A percentile compares a stretch with the other conserved stretches of the same genome.
Evolutionary conservation across 2,888 invertebrate genomes (phyloP).

Genomic region (Vesta saturnalis): DNA sequence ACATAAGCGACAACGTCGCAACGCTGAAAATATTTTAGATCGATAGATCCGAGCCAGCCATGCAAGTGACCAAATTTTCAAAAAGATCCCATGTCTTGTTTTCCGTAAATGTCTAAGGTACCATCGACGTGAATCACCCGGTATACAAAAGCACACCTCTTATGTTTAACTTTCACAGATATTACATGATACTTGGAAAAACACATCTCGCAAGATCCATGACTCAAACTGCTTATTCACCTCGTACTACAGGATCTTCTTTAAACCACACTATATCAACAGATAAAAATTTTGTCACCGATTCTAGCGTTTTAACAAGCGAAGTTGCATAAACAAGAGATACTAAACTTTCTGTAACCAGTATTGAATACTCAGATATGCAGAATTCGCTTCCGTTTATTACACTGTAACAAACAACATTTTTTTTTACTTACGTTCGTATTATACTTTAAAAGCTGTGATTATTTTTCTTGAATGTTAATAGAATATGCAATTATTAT

Average conservation of each 20-base stretch:
- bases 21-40: no score
- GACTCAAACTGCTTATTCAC: slow-evolving; percentile 26
- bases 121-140: no score
- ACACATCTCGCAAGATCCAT: slow-evolving; percentile 32
- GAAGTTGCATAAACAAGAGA: slow-evolving; percentile 34
- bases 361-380: slow-evolving; percentile 1
- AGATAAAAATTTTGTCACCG: slow-evolving; percentile 26
- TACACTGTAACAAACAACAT: background rate
- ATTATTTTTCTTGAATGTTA: slow-evolving; percentile 1
- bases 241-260: slow-evolving; percentile 30
- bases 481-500: background rate
- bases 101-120: background rate
- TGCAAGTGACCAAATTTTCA: no score
- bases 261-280: slow-evolving; percentile 18
- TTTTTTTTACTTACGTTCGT: background rate
- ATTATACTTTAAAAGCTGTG: background rate
- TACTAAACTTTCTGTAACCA: background rate
- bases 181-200: slow-evolving; percentile 34
- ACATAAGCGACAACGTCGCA: no score
- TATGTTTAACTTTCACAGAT: slow-evolving; percentile 21
- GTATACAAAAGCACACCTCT: background rate
- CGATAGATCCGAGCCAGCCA: no score
- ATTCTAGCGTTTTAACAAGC: slow-evolving; percentile 32
- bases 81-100: no score
- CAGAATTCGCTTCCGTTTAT: background rate